phyloP scores from a whole-genome alignment of 2,888 invertebrate genomes.

The Drosophila prolongata region DNA sequence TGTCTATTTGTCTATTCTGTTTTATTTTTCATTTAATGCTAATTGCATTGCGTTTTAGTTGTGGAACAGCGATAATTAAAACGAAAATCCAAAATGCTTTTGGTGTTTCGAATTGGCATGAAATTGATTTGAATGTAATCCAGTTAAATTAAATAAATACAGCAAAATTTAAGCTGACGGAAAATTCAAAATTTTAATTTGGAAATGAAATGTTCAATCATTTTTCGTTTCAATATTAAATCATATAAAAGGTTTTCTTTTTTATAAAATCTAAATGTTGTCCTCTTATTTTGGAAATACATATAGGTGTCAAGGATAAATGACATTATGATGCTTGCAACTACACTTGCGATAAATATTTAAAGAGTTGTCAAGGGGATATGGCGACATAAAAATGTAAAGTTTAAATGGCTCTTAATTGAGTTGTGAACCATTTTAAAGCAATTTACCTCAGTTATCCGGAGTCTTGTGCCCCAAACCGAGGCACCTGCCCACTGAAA shows the following conservation, averaged over 20 bases:
- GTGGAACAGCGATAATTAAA: constrained; percentile 22
- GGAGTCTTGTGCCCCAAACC: not conserved
- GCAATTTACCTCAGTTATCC: constrained; percentile 7
- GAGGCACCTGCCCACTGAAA: constrained; percentile 23
- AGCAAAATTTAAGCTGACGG: constrained; percentile 11
- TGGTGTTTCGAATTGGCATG: constrained; percentile 29
- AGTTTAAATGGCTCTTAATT: no score
- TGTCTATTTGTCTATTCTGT: constrained; percentile 14
- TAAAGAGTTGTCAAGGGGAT: no score
- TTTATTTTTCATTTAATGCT: constrained; percentile 37
- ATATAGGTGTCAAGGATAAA: no score
- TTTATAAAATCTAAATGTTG: no score
- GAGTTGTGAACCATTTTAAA: constrained; percentile 1
- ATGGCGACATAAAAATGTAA: no score
- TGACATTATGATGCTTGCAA: no score
- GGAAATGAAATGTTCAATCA: not conserved
- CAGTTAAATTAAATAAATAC: constrained; percentile 23
- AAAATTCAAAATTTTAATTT: not conserved
- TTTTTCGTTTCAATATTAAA: not conserved
- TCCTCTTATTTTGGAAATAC: no score
- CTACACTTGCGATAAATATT: no score
- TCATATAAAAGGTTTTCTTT: no score
- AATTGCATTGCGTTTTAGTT: constrained; percentile 38
- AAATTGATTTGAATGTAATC: constrained; percentile 44
- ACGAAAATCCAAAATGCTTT: constrained; percentile 30